Evolutionary conservation across 2,797 vertebrate genomes (phyloP), one percentile per base, ranked within the genome.

Genomic region (Bradypus variegatus): DNA sequence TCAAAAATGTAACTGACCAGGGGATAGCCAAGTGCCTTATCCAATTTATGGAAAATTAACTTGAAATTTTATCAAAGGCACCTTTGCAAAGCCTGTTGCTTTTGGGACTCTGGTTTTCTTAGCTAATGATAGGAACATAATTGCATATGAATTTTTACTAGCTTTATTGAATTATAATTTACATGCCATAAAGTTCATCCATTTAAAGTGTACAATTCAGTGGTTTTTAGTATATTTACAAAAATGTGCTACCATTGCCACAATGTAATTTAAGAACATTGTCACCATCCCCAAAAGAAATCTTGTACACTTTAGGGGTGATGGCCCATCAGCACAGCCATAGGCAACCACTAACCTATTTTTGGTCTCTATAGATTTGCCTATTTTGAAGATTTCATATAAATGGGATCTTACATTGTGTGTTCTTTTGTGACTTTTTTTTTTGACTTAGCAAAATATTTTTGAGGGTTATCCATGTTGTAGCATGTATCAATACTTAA

Each of bases 221-320:
- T 70, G 69, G 45, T 16, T 36, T 76, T 76, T 79, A 86, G 55
- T 78, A 8, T 70, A 38, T 86, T 95, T 85, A 36, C 19, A 62
- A 48, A 62, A 14, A 81, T 84, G 50, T 85, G 21, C 58, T 55
- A 41, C n/a, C 41, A 3, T 82, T 21, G 41, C 65, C 13, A 6
- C 88, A 92, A 91, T 78, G 25, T 91, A n/a, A 90, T 77, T 82
- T 77, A 91, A 86, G 5, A 73, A 62, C 55, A 69, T 27, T 92
- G 86, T 73, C 60, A 73, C 41, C 50, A 58, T 88, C 15, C n/a
- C 14, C 7, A 31, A 77, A 82, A 72, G 60, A 58, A 89, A 77
- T 81, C 15, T 53, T 79, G 21, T 72, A 8, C 27, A 53, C 29
- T 33, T 87, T 41, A 75, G 41, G 33, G 50, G 53, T 83, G 25